Evolutionary conservation across 2,113 vertebrate genomes (phyloP).

Genomic region (Chelonoidis abingdonii): DNA sequence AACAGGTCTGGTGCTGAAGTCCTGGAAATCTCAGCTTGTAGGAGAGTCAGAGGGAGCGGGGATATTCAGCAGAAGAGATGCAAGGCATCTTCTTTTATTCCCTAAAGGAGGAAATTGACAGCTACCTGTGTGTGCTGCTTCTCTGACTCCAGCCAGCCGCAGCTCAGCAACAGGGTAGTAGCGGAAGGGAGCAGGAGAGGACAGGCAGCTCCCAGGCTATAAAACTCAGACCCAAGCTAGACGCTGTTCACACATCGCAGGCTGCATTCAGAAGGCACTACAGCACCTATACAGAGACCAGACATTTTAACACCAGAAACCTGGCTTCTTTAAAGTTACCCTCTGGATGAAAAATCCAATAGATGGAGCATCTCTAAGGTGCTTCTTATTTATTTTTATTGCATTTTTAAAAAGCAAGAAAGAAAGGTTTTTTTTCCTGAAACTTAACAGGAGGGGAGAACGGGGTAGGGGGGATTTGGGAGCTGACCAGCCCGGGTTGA

Average conservation of each 20-base stretch:
- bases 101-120: neutral
- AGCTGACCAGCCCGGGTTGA: neutral
- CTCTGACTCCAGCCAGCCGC: neutral
- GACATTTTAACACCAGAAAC: rapidly evolving
- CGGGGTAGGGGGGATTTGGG: rapidly evolving
- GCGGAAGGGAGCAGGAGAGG: neutral
- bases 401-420: neutral
- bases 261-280: neutral
- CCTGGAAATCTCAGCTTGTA: neutral
- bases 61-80: neutral
- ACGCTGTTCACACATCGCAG: neutral
- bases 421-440: neutral
- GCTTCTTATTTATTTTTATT: neutral
- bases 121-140: neutral
- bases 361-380: rapidly evolving
- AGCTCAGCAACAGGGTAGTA: neutral
- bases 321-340: rapidly evolving
- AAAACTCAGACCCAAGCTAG: slow-evolving; percentile 20
- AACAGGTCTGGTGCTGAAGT: neutral
- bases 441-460: rapidly evolving
- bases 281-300: neutral
- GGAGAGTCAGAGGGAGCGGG: neutral
- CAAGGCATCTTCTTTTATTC: neutral
- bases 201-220: slow-evolving; percentile 19
- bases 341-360: neutral